These are phyloP conservation scores for Drosophila pachea DNA, from an alignment of 1,140 invertebrate species.

Conservation along the genomic window DNA sequence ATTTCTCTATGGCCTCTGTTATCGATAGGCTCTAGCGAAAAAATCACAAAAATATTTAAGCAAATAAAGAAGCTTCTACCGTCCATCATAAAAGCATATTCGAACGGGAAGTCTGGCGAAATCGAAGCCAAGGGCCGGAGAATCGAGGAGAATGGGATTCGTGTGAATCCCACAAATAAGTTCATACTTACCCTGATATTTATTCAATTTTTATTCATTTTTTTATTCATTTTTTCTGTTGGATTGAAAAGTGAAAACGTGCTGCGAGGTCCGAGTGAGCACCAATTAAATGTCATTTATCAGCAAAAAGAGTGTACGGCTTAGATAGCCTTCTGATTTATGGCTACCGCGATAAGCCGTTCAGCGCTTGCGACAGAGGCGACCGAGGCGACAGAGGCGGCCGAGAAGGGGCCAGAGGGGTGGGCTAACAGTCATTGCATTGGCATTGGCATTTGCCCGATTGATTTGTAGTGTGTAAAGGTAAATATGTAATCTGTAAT, in stretches of 20 bases:
- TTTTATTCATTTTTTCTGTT: background rate
- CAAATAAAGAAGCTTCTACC: conserved; percentile 47
- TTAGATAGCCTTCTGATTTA: conserved; percentile 78
- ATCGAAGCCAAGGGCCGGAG: no score
- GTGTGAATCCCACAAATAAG: no score
- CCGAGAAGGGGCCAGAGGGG: background rate
- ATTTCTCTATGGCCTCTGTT: conserved; percentile 12
- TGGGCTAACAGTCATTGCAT: conserved; percentile 10
- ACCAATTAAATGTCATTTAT: conserved; percentile 76
- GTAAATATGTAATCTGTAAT: conserved; percentile 65
- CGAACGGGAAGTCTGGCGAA: conserved; percentile 14
- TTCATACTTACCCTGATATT: conserved; percentile 5
- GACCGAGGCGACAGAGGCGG: no score
- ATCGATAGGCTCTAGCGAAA: conserved; percentile 20
- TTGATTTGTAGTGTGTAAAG: conserved; percentile 67
- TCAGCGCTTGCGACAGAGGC: conserved; percentile 3
- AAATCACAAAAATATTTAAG: conserved; percentile 40
- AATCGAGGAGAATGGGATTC: background rate
- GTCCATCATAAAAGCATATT: conserved; percentile 27
- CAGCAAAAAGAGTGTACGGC: conserved; percentile 67
- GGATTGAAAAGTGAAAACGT: conserved; percentile 51
- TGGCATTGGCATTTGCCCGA: conserved; percentile 48
- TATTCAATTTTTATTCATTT: conserved; percentile 4
- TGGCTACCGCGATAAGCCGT: conserved; percentile 58
- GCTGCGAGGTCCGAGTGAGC: conserved; percentile 37